Conservation (phyloP, 1,140 invertebrate species). For the Psilanteris sp. region DNA sequence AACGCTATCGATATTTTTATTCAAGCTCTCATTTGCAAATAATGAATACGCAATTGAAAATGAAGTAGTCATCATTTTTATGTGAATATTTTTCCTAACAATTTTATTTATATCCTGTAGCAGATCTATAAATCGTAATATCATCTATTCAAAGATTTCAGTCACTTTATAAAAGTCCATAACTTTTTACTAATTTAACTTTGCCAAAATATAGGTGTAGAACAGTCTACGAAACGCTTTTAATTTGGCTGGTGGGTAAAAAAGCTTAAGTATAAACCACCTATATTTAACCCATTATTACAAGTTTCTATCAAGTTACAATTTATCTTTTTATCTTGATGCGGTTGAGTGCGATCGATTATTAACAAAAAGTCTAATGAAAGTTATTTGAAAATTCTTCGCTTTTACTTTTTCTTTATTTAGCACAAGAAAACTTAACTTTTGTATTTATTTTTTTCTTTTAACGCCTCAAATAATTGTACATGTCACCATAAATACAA, state of each 20-base stretch:
- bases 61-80: conserved; percentile 15
- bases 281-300: conserved; percentile 12
- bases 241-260: conserved; percentile 22
- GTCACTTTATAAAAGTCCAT: conserved; percentile 44
- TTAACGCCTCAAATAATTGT: no score
- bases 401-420: background rate
- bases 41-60: conserved; percentile 7
- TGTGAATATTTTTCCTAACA: conserved; percentile 17
- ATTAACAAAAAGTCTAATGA: conserved; percentile 5
- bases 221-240: conserved; percentile 36
- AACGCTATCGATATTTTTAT: background rate
- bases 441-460: no score
- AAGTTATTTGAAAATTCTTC: background rate
- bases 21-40: background rate
- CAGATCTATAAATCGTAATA: no score
- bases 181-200: conserved; percentile 35
- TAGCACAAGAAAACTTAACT: no score
- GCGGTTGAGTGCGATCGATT: background rate
- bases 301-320: conserved; percentile 14
- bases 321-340: conserved; percentile 7
- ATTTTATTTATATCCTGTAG: no score
- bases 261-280: conserved; percentile 18
- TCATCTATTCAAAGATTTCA: conserved; percentile 26
- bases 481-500: no score
- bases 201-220: conserved; percentile 28